Evolutionary conservation across 1,140 invertebrate genomes (phyloP).

Genomic region (Phthorimaea operculella): DNA sequence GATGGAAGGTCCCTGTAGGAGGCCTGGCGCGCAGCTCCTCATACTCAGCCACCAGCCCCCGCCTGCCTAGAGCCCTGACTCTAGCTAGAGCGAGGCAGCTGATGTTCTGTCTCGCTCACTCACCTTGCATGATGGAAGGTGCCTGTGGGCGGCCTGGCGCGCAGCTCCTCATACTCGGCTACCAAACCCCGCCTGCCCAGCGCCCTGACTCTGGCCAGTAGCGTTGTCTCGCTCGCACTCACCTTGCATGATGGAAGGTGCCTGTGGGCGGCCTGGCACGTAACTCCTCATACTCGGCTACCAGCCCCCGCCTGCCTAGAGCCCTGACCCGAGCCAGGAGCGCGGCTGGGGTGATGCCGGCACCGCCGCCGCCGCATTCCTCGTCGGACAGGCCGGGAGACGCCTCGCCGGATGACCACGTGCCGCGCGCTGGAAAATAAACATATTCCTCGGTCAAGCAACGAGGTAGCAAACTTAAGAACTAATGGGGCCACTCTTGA

Average conservation of each 20-base stretch:
- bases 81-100: slow-evolving; percentile 79
- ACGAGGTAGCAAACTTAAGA: not conserved
- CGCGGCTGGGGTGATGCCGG: slow-evolving; percentile 81
- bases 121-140: slow-evolving; percentile 78
- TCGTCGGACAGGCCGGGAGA: slow-evolving; percentile 90
- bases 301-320: slow-evolving; percentile 79
- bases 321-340: slow-evolving; percentile 73
- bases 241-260: slow-evolving; percentile 77
- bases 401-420: slow-evolving; percentile 53
- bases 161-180: slow-evolving; percentile 88
- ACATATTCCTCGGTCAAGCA: not conserved
- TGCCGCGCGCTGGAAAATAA: slow-evolving; percentile 31
- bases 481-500: no score
- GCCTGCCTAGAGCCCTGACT: slow-evolving; percentile 70
- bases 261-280: slow-evolving; percentile 84
- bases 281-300: slow-evolving; percentile 87
- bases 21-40: slow-evolving; percentile 84
- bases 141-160: slow-evolving; percentile 82
- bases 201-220: no score
- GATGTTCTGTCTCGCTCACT: no score
- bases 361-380: slow-evolving; percentile 77
- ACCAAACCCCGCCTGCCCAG: slow-evolving; percentile 80
- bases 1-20: slow-evolving; percentile 85
- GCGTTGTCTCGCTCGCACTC: no score
- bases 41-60: slow-evolving; percentile 86